Evolutionary conservation across 2,113 vertebrate species (phyloP).

Genomic region (Saccopteryx bilineata): DNA sequence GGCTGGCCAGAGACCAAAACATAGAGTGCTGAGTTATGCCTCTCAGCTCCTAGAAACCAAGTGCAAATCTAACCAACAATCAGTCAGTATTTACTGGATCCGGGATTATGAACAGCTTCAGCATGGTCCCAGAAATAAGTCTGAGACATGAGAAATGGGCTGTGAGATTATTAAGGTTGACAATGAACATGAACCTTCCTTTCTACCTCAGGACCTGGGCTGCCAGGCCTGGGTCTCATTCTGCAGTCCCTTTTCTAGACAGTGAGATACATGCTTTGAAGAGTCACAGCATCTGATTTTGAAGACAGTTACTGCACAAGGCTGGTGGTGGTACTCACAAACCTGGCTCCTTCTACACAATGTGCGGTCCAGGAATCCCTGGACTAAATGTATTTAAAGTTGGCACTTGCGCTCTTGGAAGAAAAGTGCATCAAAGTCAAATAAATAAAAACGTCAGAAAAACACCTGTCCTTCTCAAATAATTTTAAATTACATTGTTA

Average conservation of each 20-base stretch:
- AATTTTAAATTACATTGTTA: conserved; percentile 40
- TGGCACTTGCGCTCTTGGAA: neutral
- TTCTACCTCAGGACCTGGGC: neutral
- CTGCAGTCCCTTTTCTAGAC: neutral
- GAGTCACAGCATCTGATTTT: neutral
- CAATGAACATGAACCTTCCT: neutral
- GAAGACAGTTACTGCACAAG: neutral
- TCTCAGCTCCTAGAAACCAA: conserved; percentile 18
- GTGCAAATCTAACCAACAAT: neutral
- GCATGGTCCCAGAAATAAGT: neutral
- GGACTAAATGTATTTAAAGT: neutral
- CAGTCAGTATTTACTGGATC: neutral
- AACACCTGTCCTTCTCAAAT: neutral
- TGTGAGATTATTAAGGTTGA: neutral
- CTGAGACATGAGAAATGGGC: neutral
- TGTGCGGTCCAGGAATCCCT: neutral
- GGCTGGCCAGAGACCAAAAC: neutral
- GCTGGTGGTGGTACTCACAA: neutral
- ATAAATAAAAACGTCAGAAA: conserved; percentile 33
- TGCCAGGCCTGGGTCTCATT: neutral
- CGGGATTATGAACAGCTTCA: conserved; percentile 5
- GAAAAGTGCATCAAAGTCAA: neutral
- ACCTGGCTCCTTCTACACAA: neutral
- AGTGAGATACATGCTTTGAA: neutral
- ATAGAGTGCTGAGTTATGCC: neutral